Percentiles rank a stretch among this genome's conserved stretches.
These are phyloP conservation scores for Pteropus alecto DNA, from an alignment of 2,113 vertebrate species.

Conservation along the genomic window DNA sequence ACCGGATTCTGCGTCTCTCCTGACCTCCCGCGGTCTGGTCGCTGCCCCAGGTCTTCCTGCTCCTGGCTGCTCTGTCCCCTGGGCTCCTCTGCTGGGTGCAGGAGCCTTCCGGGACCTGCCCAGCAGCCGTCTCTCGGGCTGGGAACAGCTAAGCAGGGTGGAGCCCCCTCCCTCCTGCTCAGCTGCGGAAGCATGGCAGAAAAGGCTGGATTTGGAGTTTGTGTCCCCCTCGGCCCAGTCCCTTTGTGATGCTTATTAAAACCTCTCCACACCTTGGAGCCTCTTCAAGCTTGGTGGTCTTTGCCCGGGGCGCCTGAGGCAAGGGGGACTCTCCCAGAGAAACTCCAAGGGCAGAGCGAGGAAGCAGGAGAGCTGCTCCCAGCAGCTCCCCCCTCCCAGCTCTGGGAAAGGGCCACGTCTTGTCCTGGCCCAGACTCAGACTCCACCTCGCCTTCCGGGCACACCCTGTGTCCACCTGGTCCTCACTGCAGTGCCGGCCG, in stretches of 20 bases:
- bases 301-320: background rate
- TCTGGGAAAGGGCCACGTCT: background rate
- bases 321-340: background rate
- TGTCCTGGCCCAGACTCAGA: background rate
- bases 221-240: background rate
- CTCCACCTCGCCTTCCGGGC: background rate
- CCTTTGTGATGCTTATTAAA: constrained; percentile 29
- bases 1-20: background rate
- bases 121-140: background rate
- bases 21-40: background rate
- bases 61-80: background rate
- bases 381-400: background rate
- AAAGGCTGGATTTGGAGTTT: constrained; percentile 54
- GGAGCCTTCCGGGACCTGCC: background rate
- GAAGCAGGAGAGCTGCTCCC: background rate
- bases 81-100: background rate
- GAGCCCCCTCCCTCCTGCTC: background rate
- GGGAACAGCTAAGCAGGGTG: background rate
- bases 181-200: background rate
- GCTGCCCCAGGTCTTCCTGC: background rate
- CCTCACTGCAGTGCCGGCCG: background rate
- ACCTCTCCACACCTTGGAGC: background rate
- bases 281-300: background rate
- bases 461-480: background rate
- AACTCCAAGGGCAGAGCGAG: background rate